Conservation (phyloP, 2,113 vertebrate species). For the Ceratotherium simum region DNA sequence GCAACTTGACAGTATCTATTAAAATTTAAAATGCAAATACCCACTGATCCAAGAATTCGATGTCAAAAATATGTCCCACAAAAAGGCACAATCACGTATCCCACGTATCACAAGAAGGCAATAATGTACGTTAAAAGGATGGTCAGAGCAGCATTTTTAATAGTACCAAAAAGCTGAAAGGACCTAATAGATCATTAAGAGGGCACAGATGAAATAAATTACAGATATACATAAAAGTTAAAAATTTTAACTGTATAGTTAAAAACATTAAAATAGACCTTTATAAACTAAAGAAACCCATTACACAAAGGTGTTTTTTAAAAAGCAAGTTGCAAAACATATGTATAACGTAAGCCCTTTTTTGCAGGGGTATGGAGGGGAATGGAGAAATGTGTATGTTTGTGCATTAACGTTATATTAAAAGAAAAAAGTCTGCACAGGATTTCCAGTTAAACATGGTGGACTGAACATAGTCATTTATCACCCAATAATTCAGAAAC, state of each 20-base stretch:
- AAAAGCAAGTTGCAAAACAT: background rate
- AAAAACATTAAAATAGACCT: conserved; percentile 36
- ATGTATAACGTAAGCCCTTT: background rate
- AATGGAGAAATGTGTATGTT: background rate
- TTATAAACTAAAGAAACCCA: conserved; percentile 17
- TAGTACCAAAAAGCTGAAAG: background rate
- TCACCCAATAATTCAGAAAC: conserved; percentile 10
- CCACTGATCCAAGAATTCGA: background rate
- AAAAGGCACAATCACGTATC: too few relatives aligned
- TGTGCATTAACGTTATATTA: background rate
- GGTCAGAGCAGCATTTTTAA: background rate
- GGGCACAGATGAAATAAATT: background rate
- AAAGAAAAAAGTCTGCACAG: background rate
- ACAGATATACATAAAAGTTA: background rate
- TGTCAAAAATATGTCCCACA: background rate
- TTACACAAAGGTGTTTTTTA: background rate
- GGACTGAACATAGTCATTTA: background rate
- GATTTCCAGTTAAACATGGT: conserved; percentile 42
- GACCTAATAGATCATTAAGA: background rate
- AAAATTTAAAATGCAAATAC: conserved; percentile 30
- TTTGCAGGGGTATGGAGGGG: background rate
- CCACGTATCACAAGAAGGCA: background rate
- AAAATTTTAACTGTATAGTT: background rate
- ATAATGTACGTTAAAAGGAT: background rate
- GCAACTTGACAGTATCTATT: background rate